phyloP scores from a whole-genome alignment of 2,113 vertebrate genomes.

The Sula dactylatra region DNA sequence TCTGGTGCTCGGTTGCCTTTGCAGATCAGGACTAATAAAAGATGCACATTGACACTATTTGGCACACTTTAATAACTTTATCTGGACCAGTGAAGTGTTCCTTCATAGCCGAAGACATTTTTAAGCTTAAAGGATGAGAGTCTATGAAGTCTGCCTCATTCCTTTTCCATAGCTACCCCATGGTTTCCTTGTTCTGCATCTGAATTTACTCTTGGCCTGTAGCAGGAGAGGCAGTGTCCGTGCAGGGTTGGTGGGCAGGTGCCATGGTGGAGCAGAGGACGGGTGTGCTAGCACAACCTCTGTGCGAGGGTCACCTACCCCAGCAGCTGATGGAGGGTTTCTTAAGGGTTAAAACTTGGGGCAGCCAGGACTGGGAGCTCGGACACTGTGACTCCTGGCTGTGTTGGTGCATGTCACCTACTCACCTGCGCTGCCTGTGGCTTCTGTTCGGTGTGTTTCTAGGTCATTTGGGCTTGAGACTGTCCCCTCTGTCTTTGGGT shows the following conservation, averaged over 20 bases:
- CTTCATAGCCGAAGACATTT: background rate
- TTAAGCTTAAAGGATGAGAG: background rate
- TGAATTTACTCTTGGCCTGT: background rate
- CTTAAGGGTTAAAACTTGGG: background rate
- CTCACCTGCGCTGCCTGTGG: background rate
- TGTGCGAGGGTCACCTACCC: too few species aligned
- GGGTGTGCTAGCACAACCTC: background rate
- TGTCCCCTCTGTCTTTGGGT: background rate
- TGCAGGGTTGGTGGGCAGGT: background rate
- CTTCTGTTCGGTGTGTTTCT: background rate
- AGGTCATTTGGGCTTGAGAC: background rate
- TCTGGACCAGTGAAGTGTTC: background rate
- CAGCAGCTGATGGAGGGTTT: background rate
- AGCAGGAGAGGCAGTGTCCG: background rate
- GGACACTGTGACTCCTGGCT: background rate
- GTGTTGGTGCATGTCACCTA: background rate
- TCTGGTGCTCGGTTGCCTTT: background rate
- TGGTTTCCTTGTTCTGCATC: background rate
- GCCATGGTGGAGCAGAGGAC: background rate
- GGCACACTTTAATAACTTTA: background rate
- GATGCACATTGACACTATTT: background rate
- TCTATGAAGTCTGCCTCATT: background rate
- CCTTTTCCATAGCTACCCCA: background rate
- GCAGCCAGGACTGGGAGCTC: background rate
- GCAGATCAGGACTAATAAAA: background rate